Evolutionary conservation across 37 sponge, comb jelly and placozoan genomes (phyloP), one percentile per base, ranked within the genome.

Genomic region (Tethya wilhelma): DNA sequence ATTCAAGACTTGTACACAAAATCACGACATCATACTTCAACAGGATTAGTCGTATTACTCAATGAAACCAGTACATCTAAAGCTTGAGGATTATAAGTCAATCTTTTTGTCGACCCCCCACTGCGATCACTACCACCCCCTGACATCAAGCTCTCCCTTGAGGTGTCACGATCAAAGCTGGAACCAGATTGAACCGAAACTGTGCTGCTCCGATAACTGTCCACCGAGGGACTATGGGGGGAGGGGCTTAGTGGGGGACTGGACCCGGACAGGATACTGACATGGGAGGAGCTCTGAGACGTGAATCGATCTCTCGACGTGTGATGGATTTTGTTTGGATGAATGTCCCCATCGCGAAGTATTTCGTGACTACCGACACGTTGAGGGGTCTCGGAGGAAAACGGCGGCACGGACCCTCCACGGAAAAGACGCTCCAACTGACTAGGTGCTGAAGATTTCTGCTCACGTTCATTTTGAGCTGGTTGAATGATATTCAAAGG

Each of bases 61-160:
- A n/a, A n/a, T n/a, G n/a, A n/a, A 0, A 77, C 78, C 2, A 77
- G 38, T 0, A 65, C 38, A 32, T 77, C 78, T 20, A 77, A 43
- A 4, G 25, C 44, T 0, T 56, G 56, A 4, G 56, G 74, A 38
- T 77, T 62, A 46, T 77, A 77, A 14, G 75, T 36, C 60, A 58
- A 28, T 2, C 59, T 57, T 41, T 32, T 32, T 29, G 19, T 14
- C 33, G 26, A 60, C 33, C 12, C 22, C 32, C 65, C 39, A 0
- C 30, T 8, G 33, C 36, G 9, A 36, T 7, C 57, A 44, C 4
- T 3, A 14, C 36, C 17, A 22, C 2, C 25, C 38, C 58, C 38
- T 9, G 20, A 28, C 2, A 38, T 14, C 4, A 38, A 19, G 5
- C 2, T 3, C 11, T 37, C 11, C 4, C 12, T 36, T 2, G 32